These are phyloP conservation scores for Leucoraja ocellata DNA, from an alignment of 2,797 vertebrate genomes.

Conservation along the genomic window DNA sequence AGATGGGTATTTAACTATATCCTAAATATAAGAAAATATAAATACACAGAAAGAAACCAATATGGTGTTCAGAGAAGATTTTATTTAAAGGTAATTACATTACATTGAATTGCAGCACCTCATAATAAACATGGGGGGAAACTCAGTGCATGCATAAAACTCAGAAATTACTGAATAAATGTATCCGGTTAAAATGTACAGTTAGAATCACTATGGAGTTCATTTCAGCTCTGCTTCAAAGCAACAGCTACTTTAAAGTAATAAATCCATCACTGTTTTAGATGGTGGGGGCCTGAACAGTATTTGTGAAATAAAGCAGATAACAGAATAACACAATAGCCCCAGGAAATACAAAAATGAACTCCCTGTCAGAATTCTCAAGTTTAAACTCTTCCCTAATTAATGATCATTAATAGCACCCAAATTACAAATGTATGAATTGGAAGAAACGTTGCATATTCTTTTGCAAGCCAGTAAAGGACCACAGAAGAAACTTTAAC, in stretches of 20 bases:
- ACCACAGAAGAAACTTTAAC: neutral
- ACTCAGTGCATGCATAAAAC: neutral
- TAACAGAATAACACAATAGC: neutral
- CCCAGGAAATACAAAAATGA: neutral
- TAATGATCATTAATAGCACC: neutral
- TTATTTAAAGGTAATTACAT: neutral
- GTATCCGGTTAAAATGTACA: neutral
- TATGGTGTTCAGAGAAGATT: neutral
- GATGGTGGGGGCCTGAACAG: neutral
- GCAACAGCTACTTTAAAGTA: neutral
- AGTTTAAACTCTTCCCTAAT: neutral
- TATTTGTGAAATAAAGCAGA: neutral
- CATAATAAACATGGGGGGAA: neutral
- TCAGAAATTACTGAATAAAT: neutral
- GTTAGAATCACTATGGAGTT: neutral
- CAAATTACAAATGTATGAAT: neutral
- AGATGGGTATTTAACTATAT: neutral
- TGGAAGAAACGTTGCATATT: neutral
- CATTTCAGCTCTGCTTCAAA: neutral
- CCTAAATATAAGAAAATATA: neutral
- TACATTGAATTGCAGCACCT: neutral
- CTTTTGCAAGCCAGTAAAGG: neutral
- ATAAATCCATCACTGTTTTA: neutral
- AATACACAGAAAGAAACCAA: neutral
- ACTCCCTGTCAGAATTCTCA: neutral